A percentile compares a stretch with the other conserved stretches of the same genome.
Conservation (phyloP, 2,113 vertebrate species). For the Gobius niger region DNA sequence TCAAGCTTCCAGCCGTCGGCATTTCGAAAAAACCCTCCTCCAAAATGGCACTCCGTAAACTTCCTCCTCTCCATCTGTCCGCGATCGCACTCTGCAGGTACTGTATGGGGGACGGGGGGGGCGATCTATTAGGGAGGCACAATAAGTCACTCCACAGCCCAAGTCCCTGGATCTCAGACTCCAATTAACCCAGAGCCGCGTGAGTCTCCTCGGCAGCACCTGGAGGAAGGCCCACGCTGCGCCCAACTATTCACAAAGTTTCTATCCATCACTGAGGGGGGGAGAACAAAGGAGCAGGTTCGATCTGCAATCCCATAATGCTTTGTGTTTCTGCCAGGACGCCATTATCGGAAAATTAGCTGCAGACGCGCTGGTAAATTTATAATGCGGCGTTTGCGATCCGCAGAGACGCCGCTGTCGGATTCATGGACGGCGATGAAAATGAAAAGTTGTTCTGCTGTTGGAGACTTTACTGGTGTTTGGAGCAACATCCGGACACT, state of each 20-base stretch:
- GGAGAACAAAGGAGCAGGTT: background rate
- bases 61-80: background rate
- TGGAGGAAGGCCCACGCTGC: conserved; percentile 11
- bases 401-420: background rate
- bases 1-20: too few relatives aligned
- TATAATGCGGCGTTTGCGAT: background rate
- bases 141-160: conserved; percentile 17
- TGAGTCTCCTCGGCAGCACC: conserved; percentile 24
- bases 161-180: conserved; percentile 10
- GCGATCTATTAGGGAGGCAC: background rate
- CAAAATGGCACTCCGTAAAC: background rate
- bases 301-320: conserved; percentile 3
- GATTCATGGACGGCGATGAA: background rate
- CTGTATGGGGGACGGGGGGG: conserved; percentile 1
- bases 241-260: conserved; percentile 35
- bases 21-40: too few relatives aligned
- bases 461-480: background rate
- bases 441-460: background rate
- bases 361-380: background rate
- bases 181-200: conserved; percentile 26
- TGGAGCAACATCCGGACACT: background rate
- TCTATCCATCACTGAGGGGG: conserved; percentile 17
- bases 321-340: background rate
- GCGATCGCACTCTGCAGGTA: background rate
- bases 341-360: conserved; percentile 4